Base-by-base conservation (phyloP, 2,888 invertebrate species). In the Sminthurides aquaticus region DNA sequence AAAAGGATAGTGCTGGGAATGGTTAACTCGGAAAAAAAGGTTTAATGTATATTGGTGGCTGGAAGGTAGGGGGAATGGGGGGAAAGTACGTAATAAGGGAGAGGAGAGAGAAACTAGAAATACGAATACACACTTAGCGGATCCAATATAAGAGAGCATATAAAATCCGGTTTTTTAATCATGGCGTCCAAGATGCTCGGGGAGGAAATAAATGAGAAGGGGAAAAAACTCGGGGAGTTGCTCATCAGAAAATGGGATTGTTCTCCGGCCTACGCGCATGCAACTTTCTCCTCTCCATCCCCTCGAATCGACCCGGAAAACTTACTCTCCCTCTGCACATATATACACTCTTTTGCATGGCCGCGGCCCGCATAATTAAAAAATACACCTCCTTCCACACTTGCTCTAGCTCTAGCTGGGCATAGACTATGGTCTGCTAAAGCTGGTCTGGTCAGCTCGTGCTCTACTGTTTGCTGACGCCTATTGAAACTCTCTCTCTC, bases 141-240 rank as follows among this genome's bases (percentile, higher is more conserved):
- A 11, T 34, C 8, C 43, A 11, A 34, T 48, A 59, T 15, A n/a
- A 25, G 27, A 34, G 60, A 52, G 64, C 61, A 60, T 52, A 49
- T 61, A 67, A 61, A 58, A 59, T 61, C 61, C 68, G 62, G 64
- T 66, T 62, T 70, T 68, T 70, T 71, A 69, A 72, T 70, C 72
- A 72, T 72, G 70, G 72, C 72, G 69, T 69, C 68, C 66, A 60
- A 58, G 63, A 62, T 68, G 60, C 64, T 56, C 59, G 64, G 67
- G 65, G 69, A 69, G 68, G 68, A 71, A 71, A 71, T 69, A 66
- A 71, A 67, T 71, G 69, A 67, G 68, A 62, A 70, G 69, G 71
- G 70, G 69, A 65, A 69, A 34, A 69, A 70, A 67, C 60, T 69
- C 65, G 69, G 72, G 68, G 67, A 65, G 67, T 68, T 65, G 49